phyloP scores from a whole-genome alignment of 1,140 invertebrate genomes.

The Drosophila bocki region DNA sequence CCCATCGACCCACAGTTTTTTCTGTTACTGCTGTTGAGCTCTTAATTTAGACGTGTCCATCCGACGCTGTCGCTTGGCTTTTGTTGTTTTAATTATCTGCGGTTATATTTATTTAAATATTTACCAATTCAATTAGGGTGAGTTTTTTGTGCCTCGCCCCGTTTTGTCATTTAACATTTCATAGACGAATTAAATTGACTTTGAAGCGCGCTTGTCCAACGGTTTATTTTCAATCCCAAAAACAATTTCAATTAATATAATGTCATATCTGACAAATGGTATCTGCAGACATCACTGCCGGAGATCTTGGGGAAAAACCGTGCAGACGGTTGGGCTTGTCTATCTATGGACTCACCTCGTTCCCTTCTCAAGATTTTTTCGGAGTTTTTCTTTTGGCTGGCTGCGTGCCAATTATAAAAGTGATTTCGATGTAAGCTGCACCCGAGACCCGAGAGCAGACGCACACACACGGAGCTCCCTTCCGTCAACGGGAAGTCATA shows the following conservation, averaged over 20 bases:
- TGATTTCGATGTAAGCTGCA: slow-evolving; percentile 80
- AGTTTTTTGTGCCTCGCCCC: slow-evolving; percentile 17
- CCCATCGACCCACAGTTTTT: slow-evolving; percentile 18
- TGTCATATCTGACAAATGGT: slow-evolving; percentile 75
- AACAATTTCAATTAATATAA: slow-evolving; percentile 80
- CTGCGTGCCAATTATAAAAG: slow-evolving; percentile 83
- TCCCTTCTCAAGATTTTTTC: slow-evolving; percentile 30
- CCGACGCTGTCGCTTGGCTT: slow-evolving; percentile 63
- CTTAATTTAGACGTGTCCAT: slow-evolving; percentile 80
- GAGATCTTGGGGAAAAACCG: slow-evolving; percentile 59
- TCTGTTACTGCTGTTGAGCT: slow-evolving; percentile 45
- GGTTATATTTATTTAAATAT: slow-evolving; percentile 84
- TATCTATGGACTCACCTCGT: slow-evolving; percentile 12
- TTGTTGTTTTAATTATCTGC: slow-evolving; percentile 85
- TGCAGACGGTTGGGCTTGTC: slow-evolving; percentile 51
- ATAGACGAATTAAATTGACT: slow-evolving; percentile 69
- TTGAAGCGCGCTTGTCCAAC: slow-evolving; percentile 24
- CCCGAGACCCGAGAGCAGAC: slow-evolving; percentile 56
- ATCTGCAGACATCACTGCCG: slow-evolving; percentile 70
- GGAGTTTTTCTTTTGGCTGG: slow-evolving; percentile 72
- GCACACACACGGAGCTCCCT: slow-evolving; percentile 48
- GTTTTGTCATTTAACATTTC: slow-evolving; percentile 53
- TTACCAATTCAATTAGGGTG: slow-evolving; percentile 82
- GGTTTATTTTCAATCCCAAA: slow-evolving; percentile 24
- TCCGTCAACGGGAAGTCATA: slow-evolving; percentile 83